Evolutionary conservation across 2,888 invertebrate species (phyloP).

Genomic region (Drosophila seclusa): DNA sequence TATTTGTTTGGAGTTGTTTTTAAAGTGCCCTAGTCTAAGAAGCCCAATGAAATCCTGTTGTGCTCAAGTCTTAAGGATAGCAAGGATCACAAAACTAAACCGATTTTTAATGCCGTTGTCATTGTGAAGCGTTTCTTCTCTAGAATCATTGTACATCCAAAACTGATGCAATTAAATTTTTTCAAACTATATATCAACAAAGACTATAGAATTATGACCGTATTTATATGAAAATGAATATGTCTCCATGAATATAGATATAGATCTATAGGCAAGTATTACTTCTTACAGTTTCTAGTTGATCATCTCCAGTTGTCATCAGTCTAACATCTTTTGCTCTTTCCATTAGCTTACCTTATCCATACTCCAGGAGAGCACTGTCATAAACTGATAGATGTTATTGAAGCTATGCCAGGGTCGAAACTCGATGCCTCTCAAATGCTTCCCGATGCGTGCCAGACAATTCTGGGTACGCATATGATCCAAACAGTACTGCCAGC

Average conservation of each 20-base stretch:
- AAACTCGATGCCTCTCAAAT: conserved; percentile 89
- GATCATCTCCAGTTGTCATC: background rate
- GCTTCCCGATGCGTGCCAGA: conserved; percentile 88
- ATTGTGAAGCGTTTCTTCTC: too few species aligned
- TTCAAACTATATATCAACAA: too few species aligned
- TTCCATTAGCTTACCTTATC: conserved; percentile 85
- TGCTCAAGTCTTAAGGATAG: background rate
- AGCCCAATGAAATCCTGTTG: background rate
- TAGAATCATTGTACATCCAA: too few species aligned
- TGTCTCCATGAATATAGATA: background rate
- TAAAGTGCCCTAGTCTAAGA: background rate
- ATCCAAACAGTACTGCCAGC: conserved; percentile 90
- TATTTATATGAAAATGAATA: background rate
- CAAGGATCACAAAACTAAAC: too few species aligned
- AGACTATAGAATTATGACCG: too few species aligned
- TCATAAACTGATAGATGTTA: conserved; percentile 93
- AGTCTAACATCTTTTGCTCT: background rate
- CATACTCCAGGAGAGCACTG: conserved; percentile 91
- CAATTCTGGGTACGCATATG: conserved; percentile 90
- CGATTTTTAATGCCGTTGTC: too few species aligned
- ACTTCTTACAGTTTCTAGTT: background rate
- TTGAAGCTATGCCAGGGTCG: conserved; percentile 91
- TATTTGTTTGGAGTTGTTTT: background rate
- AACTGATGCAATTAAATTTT: too few species aligned
- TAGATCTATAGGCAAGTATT: background rate